These are phyloP conservation scores for Agrochola litura DNA, from an alignment of 2,888 invertebrate species.

Conservation along the genomic window DNA sequence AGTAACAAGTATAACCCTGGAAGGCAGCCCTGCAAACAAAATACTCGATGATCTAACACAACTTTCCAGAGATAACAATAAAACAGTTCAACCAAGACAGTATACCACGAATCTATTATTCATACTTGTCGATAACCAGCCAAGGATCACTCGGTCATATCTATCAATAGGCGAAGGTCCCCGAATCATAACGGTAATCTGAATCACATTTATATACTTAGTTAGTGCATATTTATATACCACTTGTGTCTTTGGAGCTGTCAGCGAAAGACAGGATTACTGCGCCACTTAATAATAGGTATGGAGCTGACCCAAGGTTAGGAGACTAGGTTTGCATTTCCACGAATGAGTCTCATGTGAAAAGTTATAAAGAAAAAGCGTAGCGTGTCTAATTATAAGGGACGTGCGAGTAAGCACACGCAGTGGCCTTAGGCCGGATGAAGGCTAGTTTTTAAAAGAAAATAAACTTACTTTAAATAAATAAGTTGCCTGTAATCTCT, in stretches of 20 bases:
- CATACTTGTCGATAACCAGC: conserved; percentile 61
- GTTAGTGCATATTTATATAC: conserved; percentile 47
- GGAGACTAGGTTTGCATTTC: conserved; percentile 55
- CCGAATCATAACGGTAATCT: conserved; percentile 63
- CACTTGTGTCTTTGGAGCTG: conserved; percentile 44
- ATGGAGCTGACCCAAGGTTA: conserved; percentile 37
- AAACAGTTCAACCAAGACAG: conserved; percentile 36
- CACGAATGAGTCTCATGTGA: conserved; percentile 52
- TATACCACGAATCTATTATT: conserved; percentile 63
- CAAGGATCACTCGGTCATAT: conserved; percentile 67
- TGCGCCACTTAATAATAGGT: conserved; percentile 50
- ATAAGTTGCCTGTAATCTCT: conserved; percentile 1
- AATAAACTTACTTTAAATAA: conserved; percentile 20
- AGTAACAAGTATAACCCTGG: conserved; percentile 3
- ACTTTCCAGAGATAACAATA: conserved; percentile 25
- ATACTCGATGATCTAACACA: conserved; percentile 34
- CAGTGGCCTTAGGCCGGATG: conserved; percentile 24
- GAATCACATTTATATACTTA: conserved; percentile 51
- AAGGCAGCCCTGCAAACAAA: conserved; percentile 8
- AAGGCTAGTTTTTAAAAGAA: conserved; percentile 20
- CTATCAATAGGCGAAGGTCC: conserved; percentile 61
- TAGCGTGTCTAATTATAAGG: conserved; percentile 58
- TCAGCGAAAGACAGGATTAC: conserved; percentile 53
- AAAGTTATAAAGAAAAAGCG: conserved; percentile 55
- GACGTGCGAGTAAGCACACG: conserved; percentile 52